Conservation (phyloP, 2,797 vertebrate species). For the Enteromius fasciolatus region DNA sequence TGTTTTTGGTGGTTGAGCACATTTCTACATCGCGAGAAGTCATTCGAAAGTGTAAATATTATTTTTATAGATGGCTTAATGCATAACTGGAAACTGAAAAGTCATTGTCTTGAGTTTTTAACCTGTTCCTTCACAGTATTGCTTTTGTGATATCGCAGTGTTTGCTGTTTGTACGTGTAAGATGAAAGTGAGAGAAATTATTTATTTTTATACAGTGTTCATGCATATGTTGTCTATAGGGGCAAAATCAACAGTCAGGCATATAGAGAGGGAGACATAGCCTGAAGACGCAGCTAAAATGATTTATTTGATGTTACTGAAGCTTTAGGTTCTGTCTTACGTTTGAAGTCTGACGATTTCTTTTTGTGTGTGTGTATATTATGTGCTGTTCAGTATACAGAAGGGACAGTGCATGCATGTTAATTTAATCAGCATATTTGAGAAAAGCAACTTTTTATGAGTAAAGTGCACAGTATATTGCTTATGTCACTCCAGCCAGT, state of each 20-base stretch:
- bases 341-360: neutral
- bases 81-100: neutral
- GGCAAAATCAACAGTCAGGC: slow-evolving; percentile 18
- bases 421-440: slow-evolving; percentile 39
- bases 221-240: slow-evolving; percentile 33
- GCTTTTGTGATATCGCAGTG: neutral
- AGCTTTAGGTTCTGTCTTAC: neutral
- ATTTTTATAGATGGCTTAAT: slow-evolving; percentile 49
- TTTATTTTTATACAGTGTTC: slow-evolving; percentile 62
- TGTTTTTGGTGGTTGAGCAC: slow-evolving; percentile 58
- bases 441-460: slow-evolving; percentile 14
- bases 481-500: slow-evolving; percentile 19
- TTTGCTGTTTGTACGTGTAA: slow-evolving; percentile 50
- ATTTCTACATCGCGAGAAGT: neutral
- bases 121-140: neutral
- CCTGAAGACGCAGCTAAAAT: slow-evolving; percentile 19
- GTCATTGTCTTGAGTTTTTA: slow-evolving; percentile 3
- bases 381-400: neutral
- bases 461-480: slow-evolving; percentile 18
- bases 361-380: neutral
- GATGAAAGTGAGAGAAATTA: slow-evolving; percentile 43
- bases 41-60: slow-evolving; percentile 32
- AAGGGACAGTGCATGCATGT: slow-evolving; percentile 2
- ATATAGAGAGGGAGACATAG: neutral
- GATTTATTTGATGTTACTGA: slow-evolving; percentile 4